Evolutionary conservation across 1,140 invertebrate genomes (phyloP), one percentile per base, ranked within the genome.

Genomic region (Lanistes nyassanus): DNA sequence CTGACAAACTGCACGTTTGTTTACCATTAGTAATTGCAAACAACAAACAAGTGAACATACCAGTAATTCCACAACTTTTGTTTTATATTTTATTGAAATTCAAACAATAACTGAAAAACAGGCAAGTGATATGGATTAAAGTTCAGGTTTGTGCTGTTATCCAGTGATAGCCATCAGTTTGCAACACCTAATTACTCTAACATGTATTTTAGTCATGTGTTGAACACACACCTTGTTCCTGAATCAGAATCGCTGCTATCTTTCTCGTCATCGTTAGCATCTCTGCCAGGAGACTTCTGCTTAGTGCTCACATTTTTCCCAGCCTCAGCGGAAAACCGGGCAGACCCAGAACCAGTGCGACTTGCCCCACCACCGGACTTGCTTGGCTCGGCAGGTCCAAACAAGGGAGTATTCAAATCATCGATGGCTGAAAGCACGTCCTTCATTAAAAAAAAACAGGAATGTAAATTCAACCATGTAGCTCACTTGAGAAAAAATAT

Each of bases 231-330:
- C 65, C 72, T 69, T 80, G 77, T 78, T 79, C 80, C 85, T 19
- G 80, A 81, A 71, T 80, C 80, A 39, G 77, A 79, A 34, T 75
- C 77, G 67, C 76, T 78, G 47, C 75, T 77, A 58, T 76, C 66
- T 68, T 76, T 75, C 21, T 68, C 60, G 56, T 78, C 29, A 47
- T 58, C 55, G 26, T 68, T 62, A 16, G 58, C 47, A 64, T 62
- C 70, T 58, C 51, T 42, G 39, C 68, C 78, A 39, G 62, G 65
- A 29, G 60, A 60, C 51, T 76, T 64, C 19, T 69, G 31, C 58
- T 64, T 68, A 29, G 65, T 65, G 56, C 36, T 55, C 53, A 65
- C 53, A 29, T 76, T 75, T 31, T 58, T 76, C 53, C 67, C 60
- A 34, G 70, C 66, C 16, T 75, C 23, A n/a, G 70, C 69, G 53